Percentiles rank a stretch among this genome's conserved stretches.
Evolutionary conservation across 2,113 vertebrate species (phyloP).

Genomic region (Herpetotheres cachinnans): DNA sequence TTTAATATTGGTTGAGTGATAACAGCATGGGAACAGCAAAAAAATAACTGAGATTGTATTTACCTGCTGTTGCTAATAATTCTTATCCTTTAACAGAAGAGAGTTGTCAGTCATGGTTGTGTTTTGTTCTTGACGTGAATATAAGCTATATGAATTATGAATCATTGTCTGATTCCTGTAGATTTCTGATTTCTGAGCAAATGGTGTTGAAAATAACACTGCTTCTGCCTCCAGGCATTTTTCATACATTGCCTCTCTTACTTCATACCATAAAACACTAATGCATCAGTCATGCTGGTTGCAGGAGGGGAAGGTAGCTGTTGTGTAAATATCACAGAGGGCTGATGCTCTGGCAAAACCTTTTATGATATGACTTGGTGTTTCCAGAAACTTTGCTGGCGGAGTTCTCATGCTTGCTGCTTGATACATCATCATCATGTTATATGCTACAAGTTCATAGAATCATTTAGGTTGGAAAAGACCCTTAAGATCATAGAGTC

Average conservation of each 20-base stretch:
- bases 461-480: not conserved
- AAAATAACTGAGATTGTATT: not conserved
- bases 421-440: not conserved
- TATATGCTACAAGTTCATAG: not conserved
- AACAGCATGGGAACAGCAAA: not conserved
- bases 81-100: not conserved
- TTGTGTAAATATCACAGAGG: not conserved
- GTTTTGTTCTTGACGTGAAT: not conserved
- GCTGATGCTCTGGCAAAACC: not conserved
- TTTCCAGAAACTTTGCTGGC: not conserved
- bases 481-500: not conserved
- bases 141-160: not conserved
- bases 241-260: not conserved
- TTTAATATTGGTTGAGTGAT: not conserved
- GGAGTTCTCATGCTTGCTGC: accelerated
- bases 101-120: not conserved
- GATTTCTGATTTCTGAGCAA: not conserved
- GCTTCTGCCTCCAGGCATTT: not conserved
- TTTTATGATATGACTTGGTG: not conserved
- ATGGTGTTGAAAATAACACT: conserved; percentile 13
- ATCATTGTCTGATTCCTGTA: not conserved
- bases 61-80: conserved; percentile 8
- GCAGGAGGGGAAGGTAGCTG: not conserved
- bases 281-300: not conserved
- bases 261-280: not conserved